phyloP scores from a whole-genome alignment of 2,113 vertebrate species.

The Origma solitaria region DNA sequence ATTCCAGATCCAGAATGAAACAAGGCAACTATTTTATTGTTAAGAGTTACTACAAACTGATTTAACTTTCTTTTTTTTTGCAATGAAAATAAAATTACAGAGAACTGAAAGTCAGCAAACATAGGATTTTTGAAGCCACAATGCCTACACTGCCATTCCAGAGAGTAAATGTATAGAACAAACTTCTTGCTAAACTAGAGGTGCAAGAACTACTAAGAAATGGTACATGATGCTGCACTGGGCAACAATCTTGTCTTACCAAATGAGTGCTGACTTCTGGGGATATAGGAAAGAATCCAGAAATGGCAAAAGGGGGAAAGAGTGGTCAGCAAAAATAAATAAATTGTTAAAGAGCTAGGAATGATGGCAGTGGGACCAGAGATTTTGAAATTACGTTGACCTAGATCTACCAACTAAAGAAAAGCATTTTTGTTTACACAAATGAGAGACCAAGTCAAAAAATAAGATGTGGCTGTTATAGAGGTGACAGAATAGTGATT shows the following conservation, averaged over 20 bases:
- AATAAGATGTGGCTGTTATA: background rate
- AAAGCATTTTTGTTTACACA: background rate
- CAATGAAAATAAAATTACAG: background rate
- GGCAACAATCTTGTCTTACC: background rate
- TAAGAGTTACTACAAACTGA: background rate
- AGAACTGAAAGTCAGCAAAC: background rate
- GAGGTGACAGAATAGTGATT: background rate
- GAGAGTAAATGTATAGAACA: background rate
- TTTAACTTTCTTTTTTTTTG: background rate
- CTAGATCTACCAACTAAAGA: background rate
- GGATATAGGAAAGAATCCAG: background rate
- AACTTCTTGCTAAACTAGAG: background rate
- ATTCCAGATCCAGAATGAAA: slow-evolving; percentile 16
- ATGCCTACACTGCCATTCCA: background rate
- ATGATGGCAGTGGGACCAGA: background rate
- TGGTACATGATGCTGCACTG: background rate
- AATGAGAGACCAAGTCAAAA: background rate
- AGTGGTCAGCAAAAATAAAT: background rate
- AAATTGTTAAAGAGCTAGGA: background rate
- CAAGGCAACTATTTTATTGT: background rate
- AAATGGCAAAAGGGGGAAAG: background rate
- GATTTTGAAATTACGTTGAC: background rate
- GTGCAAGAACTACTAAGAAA: background rate
- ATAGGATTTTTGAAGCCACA: background rate
- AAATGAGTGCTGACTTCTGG: background rate